Percentiles rank a stretch among this genome's conserved stretches.
phyloP scores from a whole-genome alignment of 2,888 invertebrate genomes.

The Helobdella robusta region DNA sequence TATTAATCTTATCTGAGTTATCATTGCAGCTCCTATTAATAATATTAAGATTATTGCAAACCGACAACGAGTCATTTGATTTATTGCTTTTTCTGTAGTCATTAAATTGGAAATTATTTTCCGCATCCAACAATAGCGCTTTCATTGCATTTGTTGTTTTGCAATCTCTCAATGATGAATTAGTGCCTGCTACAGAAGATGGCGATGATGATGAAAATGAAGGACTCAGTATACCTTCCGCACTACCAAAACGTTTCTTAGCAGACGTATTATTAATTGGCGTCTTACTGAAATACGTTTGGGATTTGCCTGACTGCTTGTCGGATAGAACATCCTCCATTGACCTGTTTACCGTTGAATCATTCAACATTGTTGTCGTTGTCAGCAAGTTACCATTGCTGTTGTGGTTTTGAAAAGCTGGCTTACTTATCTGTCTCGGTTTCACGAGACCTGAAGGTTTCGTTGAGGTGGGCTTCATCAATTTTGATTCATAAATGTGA shows the following conservation, averaged over 20 bases:
- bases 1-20: too few relatives aligned
- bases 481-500: background rate
- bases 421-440: background rate
- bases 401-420: slow-evolving; percentile 1
- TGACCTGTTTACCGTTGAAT: background rate
- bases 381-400: too few relatives aligned
- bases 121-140: slow-evolving; percentile 15
- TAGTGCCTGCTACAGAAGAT: background rate
- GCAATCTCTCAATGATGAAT: slow-evolving; percentile 1
- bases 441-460: slow-evolving; percentile 11
- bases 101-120: slow-evolving; percentile 12
- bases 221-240: slow-evolving; percentile 19
- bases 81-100: slow-evolving; percentile 7
- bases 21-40: too few relatives aligned
- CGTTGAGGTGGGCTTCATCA: slow-evolving; percentile 11
- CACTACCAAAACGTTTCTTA: slow-evolving; percentile 17
- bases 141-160: slow-evolving; percentile 8
- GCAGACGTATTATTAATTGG: background rate
- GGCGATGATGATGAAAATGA: too few relatives aligned
- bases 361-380: background rate
- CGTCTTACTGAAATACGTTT: background rate
- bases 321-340: slow-evolving; percentile 17
- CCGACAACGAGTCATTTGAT: too few relatives aligned
- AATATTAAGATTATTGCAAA: too few relatives aligned
- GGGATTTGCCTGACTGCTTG: background rate